Conservation (phyloP, 2,888 invertebrate species). For the Melitaea athalia region DNA sequence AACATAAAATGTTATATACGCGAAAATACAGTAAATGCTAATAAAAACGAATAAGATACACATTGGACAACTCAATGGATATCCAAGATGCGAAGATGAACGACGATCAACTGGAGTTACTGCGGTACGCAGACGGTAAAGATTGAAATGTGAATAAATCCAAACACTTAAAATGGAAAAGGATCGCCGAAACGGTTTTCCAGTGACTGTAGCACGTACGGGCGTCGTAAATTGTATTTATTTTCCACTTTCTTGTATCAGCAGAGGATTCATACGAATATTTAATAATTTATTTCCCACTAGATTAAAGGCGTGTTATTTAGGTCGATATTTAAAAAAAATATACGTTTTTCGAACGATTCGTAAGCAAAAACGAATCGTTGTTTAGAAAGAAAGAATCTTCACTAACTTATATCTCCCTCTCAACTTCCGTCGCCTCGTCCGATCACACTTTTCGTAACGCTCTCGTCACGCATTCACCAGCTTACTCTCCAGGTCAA, state of each 20-base stretch:
- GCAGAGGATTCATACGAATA: background rate
- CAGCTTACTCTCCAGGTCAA: no score
- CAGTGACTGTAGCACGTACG: slow-evolving; percentile 16
- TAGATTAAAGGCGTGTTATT: no score
- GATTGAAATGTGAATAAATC: slow-evolving; percentile 13
- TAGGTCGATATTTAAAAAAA: no score
- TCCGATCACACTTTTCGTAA: no score
- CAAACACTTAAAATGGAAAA: slow-evolving; percentile 10
- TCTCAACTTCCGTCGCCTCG: no score
- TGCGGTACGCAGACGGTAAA: background rate
- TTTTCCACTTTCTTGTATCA: background rate
- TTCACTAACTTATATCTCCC: no score
- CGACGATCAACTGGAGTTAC: background rate
- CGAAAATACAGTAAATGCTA: no score
- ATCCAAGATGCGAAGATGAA: background rate
- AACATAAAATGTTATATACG: no score
- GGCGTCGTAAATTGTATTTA: slow-evolving; percentile 7
- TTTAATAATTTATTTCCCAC: background rate
- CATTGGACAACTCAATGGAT: background rate
- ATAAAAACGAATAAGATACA: background rate
- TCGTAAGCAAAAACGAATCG: no score
- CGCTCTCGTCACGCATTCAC: no score
- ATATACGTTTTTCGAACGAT: no score
- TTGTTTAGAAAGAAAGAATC: no score
- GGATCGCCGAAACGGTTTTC: slow-evolving; percentile 21